Base-by-base conservation (phyloP, 92 coral and sea anemone species). In the Porites divaricata region DNA sequence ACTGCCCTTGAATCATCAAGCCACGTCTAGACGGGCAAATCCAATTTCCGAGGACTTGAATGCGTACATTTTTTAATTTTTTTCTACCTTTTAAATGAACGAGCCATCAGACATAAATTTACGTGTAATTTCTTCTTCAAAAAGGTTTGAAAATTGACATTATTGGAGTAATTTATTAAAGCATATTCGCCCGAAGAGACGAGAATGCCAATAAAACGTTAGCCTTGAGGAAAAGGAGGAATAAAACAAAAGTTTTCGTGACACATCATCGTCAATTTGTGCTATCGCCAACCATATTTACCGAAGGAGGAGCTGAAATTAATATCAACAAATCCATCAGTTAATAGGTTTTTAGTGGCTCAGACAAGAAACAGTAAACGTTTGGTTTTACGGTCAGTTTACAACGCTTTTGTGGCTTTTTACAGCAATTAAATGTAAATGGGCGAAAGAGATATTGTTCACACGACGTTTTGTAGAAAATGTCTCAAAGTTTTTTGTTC, bases 311-410 rank as follows among this genome's bases (percentile, higher is more conserved):
- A 72, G 90, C 83, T 57, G 79, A 87, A 87, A 84, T 90, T 74
- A 87, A 83, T 83, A 80, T 90, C 92, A 90, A 92, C 95, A 92
- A 92, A 90, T 90, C 85, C 85, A 90, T 83, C 81, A 82, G 85
- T 86, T 86, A 84, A 88, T 87, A 93, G 90, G 81, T 84, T 89
- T 83, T 87, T 91, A 93, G 93, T 88, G 90, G 84, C 70, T 84
- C 58, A 75, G 72, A 92, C 87, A 84, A 77, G 88, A 77, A 77
- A 89, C 86, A 84, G 89, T 66, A 81, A 89, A 79, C 95, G 76
- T 84, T 85, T 89, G 93, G 87, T 91, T 89, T 88, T 91, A 87
- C 79, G 88, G 82, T 86, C 87, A 77, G 84, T 69, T 89, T 78
- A 88, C 86, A 77, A 72, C 81, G 58, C 77, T 84, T 80, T 73